These are phyloP conservation scores for Caenorhabditis japonica DNA, from an alignment of 2,888 invertebrate genomes.

Conservation along the genomic window DNA sequence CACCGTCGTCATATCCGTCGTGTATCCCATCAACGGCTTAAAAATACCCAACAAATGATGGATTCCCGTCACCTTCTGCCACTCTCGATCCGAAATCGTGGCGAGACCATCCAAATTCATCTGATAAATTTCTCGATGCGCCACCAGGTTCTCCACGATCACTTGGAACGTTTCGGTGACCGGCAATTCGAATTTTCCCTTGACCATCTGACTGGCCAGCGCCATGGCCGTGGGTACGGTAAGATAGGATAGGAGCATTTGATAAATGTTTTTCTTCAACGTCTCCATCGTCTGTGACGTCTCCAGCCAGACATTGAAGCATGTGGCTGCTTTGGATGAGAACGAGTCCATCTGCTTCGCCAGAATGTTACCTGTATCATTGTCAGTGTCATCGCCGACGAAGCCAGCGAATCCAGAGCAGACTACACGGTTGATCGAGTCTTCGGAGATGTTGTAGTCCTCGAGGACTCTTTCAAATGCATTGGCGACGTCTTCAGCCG, in stretches of 20 bases:
- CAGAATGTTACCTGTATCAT: conserved; percentile 4
- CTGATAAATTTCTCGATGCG: conserved; percentile 22
- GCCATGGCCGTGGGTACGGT: conserved; percentile 37
- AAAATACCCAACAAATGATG: conserved; percentile 36
- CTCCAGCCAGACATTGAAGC: conserved; percentile 30
- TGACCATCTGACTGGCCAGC: conserved; percentile 28
- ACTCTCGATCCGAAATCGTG: conserved; percentile 29
- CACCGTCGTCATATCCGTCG: conserved; percentile 63
- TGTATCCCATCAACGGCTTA: conserved; percentile 31
- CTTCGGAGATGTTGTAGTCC: conserved; percentile 31
- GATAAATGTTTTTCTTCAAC: conserved; percentile 45
- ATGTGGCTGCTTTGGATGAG: conserved; percentile 7
- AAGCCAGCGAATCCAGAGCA: conserved; percentile 39
- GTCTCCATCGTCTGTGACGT: conserved; percentile 24
- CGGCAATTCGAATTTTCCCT: conserved; percentile 58
- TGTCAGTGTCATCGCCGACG: conserved; percentile 9
- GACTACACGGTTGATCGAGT: conserved; percentile 36
- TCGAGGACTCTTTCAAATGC: conserved; percentile 21
- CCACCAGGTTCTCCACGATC: conserved; percentile 52
- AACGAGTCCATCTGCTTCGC: conserved; percentile 42
- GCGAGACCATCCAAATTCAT: conserved; percentile 32
- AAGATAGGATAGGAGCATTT: conserved; percentile 58
- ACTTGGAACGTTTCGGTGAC: conserved; percentile 63
- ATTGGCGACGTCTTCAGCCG: conserved; percentile 29
- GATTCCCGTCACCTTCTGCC: conserved; percentile 38